A percentile compares a stretch with the other conserved stretches of the same genome.
These are phyloP conservation scores for Hirundichthys speculiger DNA, from an alignment of 2,113 vertebrate genomes.

Conservation along the genomic window DNA sequence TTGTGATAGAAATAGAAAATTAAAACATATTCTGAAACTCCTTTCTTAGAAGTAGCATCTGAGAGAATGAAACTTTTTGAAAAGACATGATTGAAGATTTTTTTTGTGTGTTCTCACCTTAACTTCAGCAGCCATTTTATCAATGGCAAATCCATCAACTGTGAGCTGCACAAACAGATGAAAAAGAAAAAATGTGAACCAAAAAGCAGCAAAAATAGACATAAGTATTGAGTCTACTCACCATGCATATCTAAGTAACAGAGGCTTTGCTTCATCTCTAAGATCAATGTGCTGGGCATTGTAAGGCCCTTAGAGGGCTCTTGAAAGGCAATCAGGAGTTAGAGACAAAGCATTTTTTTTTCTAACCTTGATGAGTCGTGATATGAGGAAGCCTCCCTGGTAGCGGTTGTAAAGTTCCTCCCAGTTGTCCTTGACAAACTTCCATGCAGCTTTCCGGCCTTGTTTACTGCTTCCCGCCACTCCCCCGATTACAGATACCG, in stretches of 20 bases:
- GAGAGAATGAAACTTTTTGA: neutral
- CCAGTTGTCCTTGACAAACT: constrained; percentile 97
- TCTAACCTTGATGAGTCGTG: constrained; percentile 94
- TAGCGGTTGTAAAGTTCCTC: constrained; percentile 97
- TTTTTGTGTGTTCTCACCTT: constrained; percentile 85
- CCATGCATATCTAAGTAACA: too few species aligned
- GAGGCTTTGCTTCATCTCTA: too few species aligned
- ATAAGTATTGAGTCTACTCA: too few species aligned
- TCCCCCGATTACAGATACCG: constrained; percentile 95
- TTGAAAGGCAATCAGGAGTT: too few species aligned
- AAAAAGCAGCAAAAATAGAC: neutral
- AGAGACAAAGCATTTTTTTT: neutral
- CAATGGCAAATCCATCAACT: constrained; percentile 94
- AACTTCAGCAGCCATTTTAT: constrained; percentile 97
- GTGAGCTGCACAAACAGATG: constrained; percentile 83
- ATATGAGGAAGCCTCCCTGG: constrained; percentile 99
- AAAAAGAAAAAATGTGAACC: neutral
- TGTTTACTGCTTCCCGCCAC: constrained; percentile 96
- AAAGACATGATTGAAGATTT: neutral
- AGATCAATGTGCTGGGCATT: too few species aligned
- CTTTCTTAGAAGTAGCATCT: neutral
- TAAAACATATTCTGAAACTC: neutral
- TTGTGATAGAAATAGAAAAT: too few species aligned
- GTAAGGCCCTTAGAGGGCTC: too few species aligned
- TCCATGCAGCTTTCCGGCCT: constrained; percentile 96